phyloP scores from a whole-genome alignment of 2,113 vertebrate species.

The Corydoras sp. region DNA sequence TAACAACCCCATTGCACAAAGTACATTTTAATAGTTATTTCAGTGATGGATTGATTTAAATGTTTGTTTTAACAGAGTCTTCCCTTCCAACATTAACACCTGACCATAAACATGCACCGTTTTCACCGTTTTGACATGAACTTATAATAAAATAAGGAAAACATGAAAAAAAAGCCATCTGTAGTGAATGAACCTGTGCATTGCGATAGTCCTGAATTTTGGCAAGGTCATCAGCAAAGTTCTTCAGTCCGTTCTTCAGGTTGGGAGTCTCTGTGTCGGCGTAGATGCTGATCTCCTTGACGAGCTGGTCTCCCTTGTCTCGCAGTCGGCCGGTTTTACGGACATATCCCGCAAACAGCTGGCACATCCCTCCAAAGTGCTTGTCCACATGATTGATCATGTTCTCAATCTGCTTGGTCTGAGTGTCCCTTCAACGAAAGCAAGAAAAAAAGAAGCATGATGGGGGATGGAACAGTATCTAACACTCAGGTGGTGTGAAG shows the following conservation, averaged over 20 bases:
- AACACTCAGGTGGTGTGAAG: background rate
- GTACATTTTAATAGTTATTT: background rate
- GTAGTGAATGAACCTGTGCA: constrained; percentile 76
- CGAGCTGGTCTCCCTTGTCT: constrained; percentile 90
- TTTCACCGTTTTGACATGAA: no score
- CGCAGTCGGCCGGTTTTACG: constrained; percentile 88
- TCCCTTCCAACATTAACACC: no score
- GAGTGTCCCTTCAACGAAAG: constrained; percentile 72
- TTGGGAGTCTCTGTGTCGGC: constrained; percentile 89
- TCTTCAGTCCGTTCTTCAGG: constrained; percentile 82
- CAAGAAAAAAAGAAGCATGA: background rate
- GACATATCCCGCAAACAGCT: constrained; percentile 85
- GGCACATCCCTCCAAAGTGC: constrained; percentile 94
- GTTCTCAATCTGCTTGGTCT: constrained; percentile 87
- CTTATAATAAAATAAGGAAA: no score
- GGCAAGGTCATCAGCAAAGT: constrained; percentile 88
- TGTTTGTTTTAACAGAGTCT: no score
- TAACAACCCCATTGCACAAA: no score
- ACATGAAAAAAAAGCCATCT: background rate
- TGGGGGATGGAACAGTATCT: background rate
- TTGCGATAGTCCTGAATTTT: constrained; percentile 95
- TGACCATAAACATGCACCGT: no score
- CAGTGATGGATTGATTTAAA: no score
- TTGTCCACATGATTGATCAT: constrained; percentile 90
- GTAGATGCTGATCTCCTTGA: constrained; percentile 79